Conservation (phyloP, 2,888 invertebrate species). For the Parasteatoda lunata region DNA sequence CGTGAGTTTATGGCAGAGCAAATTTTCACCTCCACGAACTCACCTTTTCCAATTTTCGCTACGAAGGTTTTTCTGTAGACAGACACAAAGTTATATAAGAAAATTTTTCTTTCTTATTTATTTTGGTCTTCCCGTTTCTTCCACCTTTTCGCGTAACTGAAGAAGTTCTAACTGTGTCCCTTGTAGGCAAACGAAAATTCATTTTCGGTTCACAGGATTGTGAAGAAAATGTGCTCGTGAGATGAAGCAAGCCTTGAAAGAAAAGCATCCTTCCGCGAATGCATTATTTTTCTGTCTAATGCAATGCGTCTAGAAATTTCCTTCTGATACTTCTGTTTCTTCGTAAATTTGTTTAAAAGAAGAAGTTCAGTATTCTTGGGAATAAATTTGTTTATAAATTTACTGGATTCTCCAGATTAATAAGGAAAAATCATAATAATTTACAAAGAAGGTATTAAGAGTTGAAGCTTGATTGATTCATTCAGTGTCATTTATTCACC, state of each 20-base stretch:
- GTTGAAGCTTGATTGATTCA: too few relatives aligned
- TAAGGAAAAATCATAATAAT: too few relatives aligned
- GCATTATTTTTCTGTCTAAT: too few relatives aligned
- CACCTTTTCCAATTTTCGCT: constrained; percentile 55
- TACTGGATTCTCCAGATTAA: too few relatives aligned
- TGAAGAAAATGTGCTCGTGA: neutral
- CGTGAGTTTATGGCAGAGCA: constrained; percentile 59
- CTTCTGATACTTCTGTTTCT: too few relatives aligned
- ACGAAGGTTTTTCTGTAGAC: constrained; percentile 11
- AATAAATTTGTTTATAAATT: too few relatives aligned
- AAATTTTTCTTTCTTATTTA: neutral
- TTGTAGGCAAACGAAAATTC: constrained; percentile 5
- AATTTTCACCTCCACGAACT: constrained; percentile 56
- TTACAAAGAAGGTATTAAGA: too few relatives aligned
- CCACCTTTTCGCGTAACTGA: neutral
- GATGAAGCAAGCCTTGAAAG: neutral
- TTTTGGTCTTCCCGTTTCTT: neutral
- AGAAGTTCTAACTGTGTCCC: neutral
- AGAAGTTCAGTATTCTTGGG: too few relatives aligned
- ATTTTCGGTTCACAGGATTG: neutral
- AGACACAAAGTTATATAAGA: constrained; percentile 1
- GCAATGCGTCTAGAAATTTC: too few relatives aligned
- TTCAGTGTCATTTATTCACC: too few relatives aligned
- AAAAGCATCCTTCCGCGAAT: neutral
- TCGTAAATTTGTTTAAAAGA: too few relatives aligned